A percentile compares a stretch with the other conserved stretches of the same genome.
These are phyloP conservation scores for Neogale vison DNA, from an alignment of 2,113 vertebrate genomes.

Conservation along the genomic window DNA sequence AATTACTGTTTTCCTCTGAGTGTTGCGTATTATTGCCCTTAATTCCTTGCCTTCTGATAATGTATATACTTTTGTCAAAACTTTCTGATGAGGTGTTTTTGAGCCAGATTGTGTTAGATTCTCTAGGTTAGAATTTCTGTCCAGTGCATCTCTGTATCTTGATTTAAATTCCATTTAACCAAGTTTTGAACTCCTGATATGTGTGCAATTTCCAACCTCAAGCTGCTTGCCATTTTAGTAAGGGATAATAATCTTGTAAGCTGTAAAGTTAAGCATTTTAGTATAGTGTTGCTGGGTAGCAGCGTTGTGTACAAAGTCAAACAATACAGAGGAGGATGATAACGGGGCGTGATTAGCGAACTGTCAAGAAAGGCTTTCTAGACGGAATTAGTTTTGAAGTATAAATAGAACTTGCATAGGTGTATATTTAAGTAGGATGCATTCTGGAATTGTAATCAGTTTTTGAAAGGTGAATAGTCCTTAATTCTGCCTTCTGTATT, in stretches of 20 bases:
- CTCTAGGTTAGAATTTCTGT: not conserved
- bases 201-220: not conserved
- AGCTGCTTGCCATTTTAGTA: not conserved
- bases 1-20: not conserved
- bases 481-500: not conserved
- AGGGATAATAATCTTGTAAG: not conserved
- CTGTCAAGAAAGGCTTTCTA: not conserved
- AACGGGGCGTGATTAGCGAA: not conserved
- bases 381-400: not conserved
- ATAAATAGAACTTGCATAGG: not conserved
- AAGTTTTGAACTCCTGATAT: not conserved
- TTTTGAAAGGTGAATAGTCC: not conserved
- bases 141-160: not conserved
- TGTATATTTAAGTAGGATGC: not conserved
- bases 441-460: not conserved
- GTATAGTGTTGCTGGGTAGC: not conserved
- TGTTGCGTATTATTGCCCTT: not conserved
- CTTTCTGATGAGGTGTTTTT: not conserved
- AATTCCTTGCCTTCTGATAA: not conserved
- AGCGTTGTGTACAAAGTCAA: not conserved
- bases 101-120: slow-evolving; percentile 16
- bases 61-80: slow-evolving; percentile 17
- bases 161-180: not conserved
- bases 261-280: not conserved
- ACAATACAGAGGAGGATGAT: not conserved